A percentile compares a stretch with the other conserved stretches of the same genome.
Evolutionary conservation across 2,888 invertebrate genomes (phyloP).

Genomic region (Lochmaea capreae): DNA sequence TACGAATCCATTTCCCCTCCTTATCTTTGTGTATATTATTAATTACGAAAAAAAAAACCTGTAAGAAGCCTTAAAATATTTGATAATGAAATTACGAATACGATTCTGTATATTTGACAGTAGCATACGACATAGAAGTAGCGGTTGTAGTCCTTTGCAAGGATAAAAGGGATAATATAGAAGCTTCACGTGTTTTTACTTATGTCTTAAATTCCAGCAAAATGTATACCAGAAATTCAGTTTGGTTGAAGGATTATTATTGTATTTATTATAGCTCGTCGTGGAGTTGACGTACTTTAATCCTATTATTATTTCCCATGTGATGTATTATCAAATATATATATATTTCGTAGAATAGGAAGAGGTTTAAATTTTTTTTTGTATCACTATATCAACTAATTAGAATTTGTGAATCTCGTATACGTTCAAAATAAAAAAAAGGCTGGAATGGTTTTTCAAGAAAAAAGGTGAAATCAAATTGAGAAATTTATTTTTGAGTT

Average conservation of each 20-base stretch:
- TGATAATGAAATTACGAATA: background rate
- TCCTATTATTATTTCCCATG: constrained; percentile 43
- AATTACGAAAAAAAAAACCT: too few species aligned
- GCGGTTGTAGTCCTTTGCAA: constrained; percentile 41
- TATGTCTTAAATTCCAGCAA: constrained; percentile 44
- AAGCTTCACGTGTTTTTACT: constrained; percentile 47
- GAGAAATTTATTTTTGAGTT: too few species aligned
- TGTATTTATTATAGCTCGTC: constrained; percentile 45
- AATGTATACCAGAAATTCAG: constrained; percentile 41
- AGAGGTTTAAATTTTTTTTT: too few species aligned
- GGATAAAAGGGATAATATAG: constrained; percentile 47
- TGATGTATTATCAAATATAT: constrained; percentile 27
- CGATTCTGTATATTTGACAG: background rate
- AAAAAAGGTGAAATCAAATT: too few species aligned
- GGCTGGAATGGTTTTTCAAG: too few species aligned
- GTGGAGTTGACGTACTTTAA: constrained; percentile 37
- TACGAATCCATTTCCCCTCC: too few species aligned
- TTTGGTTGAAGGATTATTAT: constrained; percentile 46
- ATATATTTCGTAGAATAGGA: background rate
- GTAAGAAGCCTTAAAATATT: too few species aligned
- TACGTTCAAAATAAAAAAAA: too few species aligned
- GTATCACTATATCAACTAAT: too few species aligned
- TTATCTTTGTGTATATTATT: too few species aligned
- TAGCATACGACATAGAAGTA: constrained; percentile 25
- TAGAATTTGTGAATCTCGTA: too few species aligned